phyloP scores from a whole-genome alignment of 1,140 invertebrate species.

The Drosophila teissieri region DNA sequence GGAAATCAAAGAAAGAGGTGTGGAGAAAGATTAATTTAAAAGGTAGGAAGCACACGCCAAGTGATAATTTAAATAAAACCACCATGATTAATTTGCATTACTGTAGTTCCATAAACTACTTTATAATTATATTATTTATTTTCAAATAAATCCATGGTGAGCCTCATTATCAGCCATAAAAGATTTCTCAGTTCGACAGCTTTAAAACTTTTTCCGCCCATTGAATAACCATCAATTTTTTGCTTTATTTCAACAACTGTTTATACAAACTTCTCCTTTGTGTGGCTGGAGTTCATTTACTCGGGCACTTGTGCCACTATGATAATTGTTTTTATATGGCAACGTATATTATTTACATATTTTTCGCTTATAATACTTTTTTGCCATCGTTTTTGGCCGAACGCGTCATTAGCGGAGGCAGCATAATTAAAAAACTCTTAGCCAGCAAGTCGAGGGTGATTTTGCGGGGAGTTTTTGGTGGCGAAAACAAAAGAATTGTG shows the following conservation, averaged over 20 bases:
- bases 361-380: slow-evolving; percentile 44
- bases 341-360: slow-evolving; percentile 34
- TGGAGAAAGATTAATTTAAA: slow-evolving; percentile 19
- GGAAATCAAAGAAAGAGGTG: slow-evolving; percentile 11
- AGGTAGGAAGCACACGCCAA: slow-evolving; percentile 25
- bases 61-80: slow-evolving; percentile 30
- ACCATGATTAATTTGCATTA: background rate
- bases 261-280: slow-evolving; percentile 46
- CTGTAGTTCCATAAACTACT: slow-evolving; percentile 5
- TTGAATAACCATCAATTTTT: slow-evolving; percentile 59
- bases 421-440: slow-evolving; percentile 75
- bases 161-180: background rate
- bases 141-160: slow-evolving; percentile 13
- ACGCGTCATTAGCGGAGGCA: slow-evolving; percentile 58
- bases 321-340: slow-evolving; percentile 62
- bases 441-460: slow-evolving; percentile 9
- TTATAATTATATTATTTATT: slow-evolving; percentile 1
- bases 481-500: slow-evolving; percentile 70
- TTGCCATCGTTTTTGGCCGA: slow-evolving; percentile 50
- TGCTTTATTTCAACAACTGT: slow-evolving; percentile 62
- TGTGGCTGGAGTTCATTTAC: slow-evolving; percentile 65
- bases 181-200: slow-evolving; percentile 8
- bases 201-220: slow-evolving; percentile 18
- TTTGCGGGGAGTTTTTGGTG: background rate
- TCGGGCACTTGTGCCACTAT: slow-evolving; percentile 45